phyloP scores from a whole-genome alignment of 2,888 invertebrate genomes.

The Fabriciana adippe region DNA sequence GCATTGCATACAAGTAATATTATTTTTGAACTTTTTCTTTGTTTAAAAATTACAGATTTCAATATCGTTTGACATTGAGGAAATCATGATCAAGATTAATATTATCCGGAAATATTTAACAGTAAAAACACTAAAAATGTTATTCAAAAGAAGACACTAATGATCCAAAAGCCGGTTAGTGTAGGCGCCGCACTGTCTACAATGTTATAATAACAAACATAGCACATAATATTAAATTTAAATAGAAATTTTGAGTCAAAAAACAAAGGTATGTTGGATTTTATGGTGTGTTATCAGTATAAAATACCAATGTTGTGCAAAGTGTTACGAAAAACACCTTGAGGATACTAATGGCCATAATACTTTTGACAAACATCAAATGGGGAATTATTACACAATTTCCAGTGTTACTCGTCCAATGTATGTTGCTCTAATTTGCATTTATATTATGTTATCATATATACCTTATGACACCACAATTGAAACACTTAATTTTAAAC shows the following conservation, averaged over 20 bases:
- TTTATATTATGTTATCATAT: constrained; percentile 40
- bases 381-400: constrained; percentile 65
- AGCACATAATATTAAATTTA: not conserved
- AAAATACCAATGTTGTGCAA: constrained; percentile 36
- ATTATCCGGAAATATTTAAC: too few relatives aligned
- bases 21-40: constrained; percentile 10
- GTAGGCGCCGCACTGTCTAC: constrained; percentile 21
- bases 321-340: constrained; percentile 74
- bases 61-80: too few relatives aligned
- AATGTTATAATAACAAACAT: not conserved
- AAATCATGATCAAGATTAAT: too few relatives aligned
- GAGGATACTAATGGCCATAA: constrained; percentile 70
- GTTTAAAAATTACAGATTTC: not conserved
- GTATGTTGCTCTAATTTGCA: constrained; percentile 45
- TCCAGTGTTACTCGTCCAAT: constrained; percentile 55
- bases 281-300: constrained; percentile 27
- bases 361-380: constrained; percentile 70
- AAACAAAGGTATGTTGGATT: not conserved
- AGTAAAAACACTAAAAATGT: not conserved
- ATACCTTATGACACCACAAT: not conserved
- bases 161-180: not conserved
- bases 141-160: not conserved
- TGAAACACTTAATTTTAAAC: too few relatives aligned
- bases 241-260: not conserved
- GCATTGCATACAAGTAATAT: constrained; percentile 62